These are phyloP conservation scores for Solenopsis invicta DNA, from an alignment of 1,140 invertebrate species.

Conservation along the genomic window DNA sequence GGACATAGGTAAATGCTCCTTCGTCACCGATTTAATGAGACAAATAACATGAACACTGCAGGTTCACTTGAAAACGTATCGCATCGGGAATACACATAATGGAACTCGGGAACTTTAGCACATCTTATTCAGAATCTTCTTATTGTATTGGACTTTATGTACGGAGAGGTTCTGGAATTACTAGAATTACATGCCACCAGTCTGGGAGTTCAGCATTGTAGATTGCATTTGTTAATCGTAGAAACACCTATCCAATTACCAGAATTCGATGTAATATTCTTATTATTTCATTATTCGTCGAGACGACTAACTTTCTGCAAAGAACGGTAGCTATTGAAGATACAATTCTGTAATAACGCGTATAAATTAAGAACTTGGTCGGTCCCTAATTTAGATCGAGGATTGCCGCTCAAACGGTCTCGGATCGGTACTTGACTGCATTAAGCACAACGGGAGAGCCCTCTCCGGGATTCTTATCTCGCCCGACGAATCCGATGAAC, in stretches of 20 bases:
- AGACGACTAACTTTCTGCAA: not conserved
- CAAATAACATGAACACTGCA: slow-evolving; percentile 54
- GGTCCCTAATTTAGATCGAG: slow-evolving; percentile 50
- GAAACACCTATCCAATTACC: not conserved
- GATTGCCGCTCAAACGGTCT: slow-evolving; percentile 52
- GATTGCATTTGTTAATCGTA: not conserved
- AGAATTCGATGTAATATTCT: slow-evolving; percentile 1
- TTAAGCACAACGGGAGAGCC: slow-evolving; percentile 32
- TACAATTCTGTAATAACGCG: slow-evolving; percentile 31
- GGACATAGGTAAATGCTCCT: slow-evolving; percentile 76
- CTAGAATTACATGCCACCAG: not conserved
- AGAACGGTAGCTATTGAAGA: slow-evolving; percentile 1
- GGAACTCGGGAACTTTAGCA: not conserved
- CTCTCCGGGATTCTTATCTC: slow-evolving; percentile 39
- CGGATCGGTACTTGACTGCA: slow-evolving; percentile 35
- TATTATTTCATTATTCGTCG: not conserved
- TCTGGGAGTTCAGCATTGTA: not conserved
- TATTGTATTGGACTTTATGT: not conserved
- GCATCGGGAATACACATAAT: slow-evolving; percentile 26
- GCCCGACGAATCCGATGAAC: not conserved
- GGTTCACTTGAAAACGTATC: not conserved
- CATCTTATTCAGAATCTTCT: not conserved
- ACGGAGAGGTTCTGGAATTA: not conserved
- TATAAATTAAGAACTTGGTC: slow-evolving; percentile 49
- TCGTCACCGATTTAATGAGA: slow-evolving; percentile 60